Conservation (phyloP, 2,888 invertebrate genomes). For the Temnothorax ravouxi region DNA sequence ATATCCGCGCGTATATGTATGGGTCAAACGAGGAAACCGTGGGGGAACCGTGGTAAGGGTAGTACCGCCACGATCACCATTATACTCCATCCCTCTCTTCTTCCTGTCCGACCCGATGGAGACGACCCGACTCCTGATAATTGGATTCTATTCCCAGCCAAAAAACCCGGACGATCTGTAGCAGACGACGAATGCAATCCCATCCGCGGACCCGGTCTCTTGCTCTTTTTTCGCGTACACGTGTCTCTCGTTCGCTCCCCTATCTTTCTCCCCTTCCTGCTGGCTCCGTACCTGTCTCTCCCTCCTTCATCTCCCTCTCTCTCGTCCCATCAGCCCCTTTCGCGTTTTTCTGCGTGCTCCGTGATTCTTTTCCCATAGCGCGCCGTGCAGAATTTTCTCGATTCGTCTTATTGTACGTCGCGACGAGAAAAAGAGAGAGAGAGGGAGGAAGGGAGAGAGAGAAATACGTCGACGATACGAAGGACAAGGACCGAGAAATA, state of each 20-base stretch:
- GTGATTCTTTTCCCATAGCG: slow-evolving; percentile 51
- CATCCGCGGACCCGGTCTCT: slow-evolving; percentile 68
- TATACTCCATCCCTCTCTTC: not conserved
- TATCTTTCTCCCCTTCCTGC: slow-evolving; percentile 31
- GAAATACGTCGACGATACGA: slow-evolving; percentile 1
- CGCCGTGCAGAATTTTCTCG: slow-evolving; percentile 75
- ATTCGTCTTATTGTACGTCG: slow-evolving; percentile 79
- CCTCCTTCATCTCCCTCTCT: slow-evolving; percentile 11
- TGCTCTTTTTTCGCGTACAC: slow-evolving; percentile 65
- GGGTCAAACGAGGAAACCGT: not conserved
- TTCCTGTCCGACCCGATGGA: slow-evolving; percentile 23
- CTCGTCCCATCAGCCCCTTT: slow-evolving; percentile 7
- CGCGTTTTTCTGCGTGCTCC: slow-evolving; percentile 67
- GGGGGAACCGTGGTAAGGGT: slow-evolving; percentile 19
- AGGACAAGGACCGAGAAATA: slow-evolving; percentile 22
- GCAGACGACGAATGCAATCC: slow-evolving; percentile 73
- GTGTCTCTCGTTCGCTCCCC: slow-evolving; percentile 69
- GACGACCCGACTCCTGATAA: slow-evolving; percentile 61
- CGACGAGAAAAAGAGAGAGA: slow-evolving; percentile 17
- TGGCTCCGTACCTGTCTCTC: not conserved
- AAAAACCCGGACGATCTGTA: slow-evolving; percentile 61
- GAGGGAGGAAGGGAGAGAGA: not conserved
- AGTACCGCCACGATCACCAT: not conserved
- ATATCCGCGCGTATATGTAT: not conserved
- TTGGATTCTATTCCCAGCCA: slow-evolving; percentile 65